Percentiles rank a stretch among this genome's conserved stretches.
Conservation (phyloP, 1,140 invertebrate genomes). For the Diorhabda elongata region DNA sequence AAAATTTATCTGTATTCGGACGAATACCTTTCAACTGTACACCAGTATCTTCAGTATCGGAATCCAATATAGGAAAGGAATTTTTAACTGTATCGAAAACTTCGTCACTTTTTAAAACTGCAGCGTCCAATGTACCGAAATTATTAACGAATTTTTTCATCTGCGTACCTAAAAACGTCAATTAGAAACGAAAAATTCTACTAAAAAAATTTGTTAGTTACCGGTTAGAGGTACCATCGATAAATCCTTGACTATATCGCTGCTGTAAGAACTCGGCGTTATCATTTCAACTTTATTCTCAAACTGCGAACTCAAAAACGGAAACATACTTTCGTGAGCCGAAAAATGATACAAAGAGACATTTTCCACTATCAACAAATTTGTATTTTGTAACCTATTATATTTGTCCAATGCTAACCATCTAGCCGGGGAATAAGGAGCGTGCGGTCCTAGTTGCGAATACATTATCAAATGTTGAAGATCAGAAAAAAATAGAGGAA, state of each 20-base stretch:
- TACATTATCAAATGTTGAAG: slow-evolving; percentile 77
- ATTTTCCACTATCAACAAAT: slow-evolving; percentile 74
- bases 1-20: slow-evolving; percentile 63
- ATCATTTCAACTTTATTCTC: slow-evolving; percentile 66
- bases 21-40: slow-evolving; percentile 33
- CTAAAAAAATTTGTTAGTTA: slow-evolving; percentile 43
- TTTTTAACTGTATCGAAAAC: slow-evolving; percentile 63
- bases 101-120: slow-evolving; percentile 60
- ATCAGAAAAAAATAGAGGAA: slow-evolving; percentile 76
- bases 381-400: slow-evolving; percentile 63
- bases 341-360: slow-evolving; percentile 69
- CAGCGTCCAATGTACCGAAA: slow-evolving; percentile 65
- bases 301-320: slow-evolving; percentile 57
- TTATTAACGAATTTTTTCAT: slow-evolving; percentile 59
- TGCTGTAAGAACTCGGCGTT: slow-evolving; percentile 66
- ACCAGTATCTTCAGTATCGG: slow-evolving; percentile 24
- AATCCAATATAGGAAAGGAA: slow-evolving; percentile 59
- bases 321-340: slow-evolving; percentile 60
- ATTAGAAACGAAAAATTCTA: slow-evolving; percentile 3
- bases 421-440: slow-evolving; percentile 62
- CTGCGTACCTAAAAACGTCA: slow-evolving; percentile 46
- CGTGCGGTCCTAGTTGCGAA: slow-evolving; percentile 66
- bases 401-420: slow-evolving; percentile 80
- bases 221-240: slow-evolving; percentile 67
- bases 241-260: slow-evolving; percentile 70